These are phyloP conservation scores for Lathamus discolor DNA, from an alignment of 2,113 vertebrate species.

Conservation along the genomic window DNA sequence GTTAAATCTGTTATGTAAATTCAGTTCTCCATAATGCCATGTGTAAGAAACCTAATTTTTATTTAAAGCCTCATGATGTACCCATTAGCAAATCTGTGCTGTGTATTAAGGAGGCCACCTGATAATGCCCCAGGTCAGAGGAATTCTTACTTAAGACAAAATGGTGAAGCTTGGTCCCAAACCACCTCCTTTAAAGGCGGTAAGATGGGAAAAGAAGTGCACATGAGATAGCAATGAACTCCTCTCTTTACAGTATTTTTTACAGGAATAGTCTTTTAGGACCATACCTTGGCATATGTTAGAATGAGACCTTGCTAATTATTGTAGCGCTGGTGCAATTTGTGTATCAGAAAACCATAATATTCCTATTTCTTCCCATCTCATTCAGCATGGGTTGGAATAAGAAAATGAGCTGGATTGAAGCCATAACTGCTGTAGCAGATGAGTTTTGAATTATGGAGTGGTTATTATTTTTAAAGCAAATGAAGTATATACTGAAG, in stretches of 20 bases:
- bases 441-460: background rate
- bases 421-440: background rate
- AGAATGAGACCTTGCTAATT: background rate
- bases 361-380: background rate
- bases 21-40: background rate
- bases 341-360: background rate
- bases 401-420: background rate
- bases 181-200: background rate
- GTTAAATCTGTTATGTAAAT: background rate
- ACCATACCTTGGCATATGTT: background rate
- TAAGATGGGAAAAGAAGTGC: background rate
- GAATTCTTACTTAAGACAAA: background rate
- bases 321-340: background rate
- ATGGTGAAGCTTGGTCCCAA: background rate
- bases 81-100: background rate
- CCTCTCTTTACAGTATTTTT: background rate
- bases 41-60: background rate
- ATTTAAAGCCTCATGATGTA: background rate
- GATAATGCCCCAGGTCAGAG: background rate
- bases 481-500: background rate
- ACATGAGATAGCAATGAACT: background rate
- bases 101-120: background rate
- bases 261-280: background rate
- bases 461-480: background rate
- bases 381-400: background rate